Evolutionary conservation across 1,140 invertebrate species (phyloP), one percentile per base, ranked within the genome.

Genomic region (Drosophila simulans): DNA sequence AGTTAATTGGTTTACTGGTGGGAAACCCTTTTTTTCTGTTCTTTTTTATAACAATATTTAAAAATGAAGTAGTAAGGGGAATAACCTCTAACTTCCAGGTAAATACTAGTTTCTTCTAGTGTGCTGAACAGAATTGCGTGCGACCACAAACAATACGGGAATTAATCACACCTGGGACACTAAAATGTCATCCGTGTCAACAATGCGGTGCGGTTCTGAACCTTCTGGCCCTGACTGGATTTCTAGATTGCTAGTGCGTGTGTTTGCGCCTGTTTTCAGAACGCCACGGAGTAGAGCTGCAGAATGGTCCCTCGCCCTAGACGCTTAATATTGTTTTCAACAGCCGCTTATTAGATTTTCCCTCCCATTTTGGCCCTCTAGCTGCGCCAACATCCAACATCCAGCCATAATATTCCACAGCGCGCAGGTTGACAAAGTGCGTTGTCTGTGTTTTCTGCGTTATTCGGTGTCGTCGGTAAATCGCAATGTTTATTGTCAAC

Each of bases 401-500:
- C 34, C 34, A 17, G 11, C 27, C 53, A 62, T 56, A 56, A 39
- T 56, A 60, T 40, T 60, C 52, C 58, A 22, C 58, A 45, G 20
- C 70, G 73, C 37, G 46, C 62, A 22, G 46, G 73, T 71, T 74
- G 77, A 80, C 65, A 81, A 71, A 81, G 72, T 83, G 69, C 63
- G 69, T 70, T 70, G 66, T 70, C 63, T 68, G 51, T 45, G 52
- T 68, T 68, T 68, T 68, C 60, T 66, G 46, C 60, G 45, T 43
- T 35, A 27, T 15, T 54, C 52, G 66, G 40, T 68, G 59, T 75
- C 57, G 56, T 57, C 65, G 68, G 52, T 70, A 71, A 82, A 77
- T 80, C 63, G 79, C 84, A 86, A 89, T 86, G 83, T 89, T 86
- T 86, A 89, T 86, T 86, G 83, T 86, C 83, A 86, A 86, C 83